Evolutionary conservation across 2,888 invertebrate species (phyloP).

Genomic region (Athrips mouffetella): DNA sequence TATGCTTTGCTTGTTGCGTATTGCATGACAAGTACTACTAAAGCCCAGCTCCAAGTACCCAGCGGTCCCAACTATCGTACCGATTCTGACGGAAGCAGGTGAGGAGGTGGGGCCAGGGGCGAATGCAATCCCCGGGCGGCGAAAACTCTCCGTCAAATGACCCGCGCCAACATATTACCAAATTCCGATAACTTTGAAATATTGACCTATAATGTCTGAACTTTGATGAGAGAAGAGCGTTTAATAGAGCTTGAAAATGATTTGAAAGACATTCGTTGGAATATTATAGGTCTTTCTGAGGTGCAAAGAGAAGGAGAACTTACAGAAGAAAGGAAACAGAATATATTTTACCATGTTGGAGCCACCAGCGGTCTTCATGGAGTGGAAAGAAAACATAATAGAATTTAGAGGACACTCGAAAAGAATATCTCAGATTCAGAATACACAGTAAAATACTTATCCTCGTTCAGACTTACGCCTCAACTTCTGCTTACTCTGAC

Average conservation of each 20-base stretch:
- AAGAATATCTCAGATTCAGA: background rate
- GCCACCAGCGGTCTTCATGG: no score
- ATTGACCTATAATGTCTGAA: background rate
- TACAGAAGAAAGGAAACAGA: background rate
- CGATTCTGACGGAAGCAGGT: background rate
- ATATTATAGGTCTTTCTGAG: background rate
- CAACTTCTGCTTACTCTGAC: background rate
- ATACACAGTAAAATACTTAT: background rate
- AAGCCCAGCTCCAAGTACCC: no score
- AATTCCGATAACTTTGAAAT: background rate
- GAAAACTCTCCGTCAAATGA: background rate
- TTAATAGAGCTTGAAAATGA: background rate
- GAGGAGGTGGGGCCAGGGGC: slow-evolving; percentile 1
- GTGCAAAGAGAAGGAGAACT: background rate
- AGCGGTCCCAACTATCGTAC: background rate
- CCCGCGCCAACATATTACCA: background rate
- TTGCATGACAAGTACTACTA: no score
- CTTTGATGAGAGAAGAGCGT: background rate
- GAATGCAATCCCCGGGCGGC: slow-evolving; percentile 6
- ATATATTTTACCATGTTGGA: no score
- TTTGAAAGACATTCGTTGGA: background rate
- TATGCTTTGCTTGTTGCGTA: no score
- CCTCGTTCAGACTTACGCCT: background rate
- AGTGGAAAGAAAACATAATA: slow-evolving; percentile 3
- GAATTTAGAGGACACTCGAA: slow-evolving; percentile 1